Conservation (phyloP, 2,888 invertebrate genomes). For the Melanargia galathea region DNA sequence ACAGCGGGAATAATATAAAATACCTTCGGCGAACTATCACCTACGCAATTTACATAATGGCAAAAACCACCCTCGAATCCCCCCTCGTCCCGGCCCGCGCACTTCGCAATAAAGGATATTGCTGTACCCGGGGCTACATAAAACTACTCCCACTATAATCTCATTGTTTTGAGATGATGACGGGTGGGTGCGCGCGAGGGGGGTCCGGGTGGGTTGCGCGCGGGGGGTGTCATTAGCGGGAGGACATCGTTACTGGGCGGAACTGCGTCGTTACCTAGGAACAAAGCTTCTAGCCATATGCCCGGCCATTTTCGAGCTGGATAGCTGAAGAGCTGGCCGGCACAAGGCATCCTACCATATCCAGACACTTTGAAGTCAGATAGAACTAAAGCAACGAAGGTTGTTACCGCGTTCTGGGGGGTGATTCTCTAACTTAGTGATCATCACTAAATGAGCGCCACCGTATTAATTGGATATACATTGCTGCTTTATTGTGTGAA, state of each 20-base stretch:
- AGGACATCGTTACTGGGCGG: constrained; percentile 72
- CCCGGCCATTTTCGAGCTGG: constrained; percentile 62
- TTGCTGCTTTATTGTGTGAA: too few species aligned
- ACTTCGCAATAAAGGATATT: constrained; percentile 38
- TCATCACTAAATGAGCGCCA: too few species aligned
- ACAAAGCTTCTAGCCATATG: constrained; percentile 69
- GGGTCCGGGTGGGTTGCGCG: constrained; percentile 38
- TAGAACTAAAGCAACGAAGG: too few species aligned
- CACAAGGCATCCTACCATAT: too few species aligned
- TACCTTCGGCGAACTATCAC: constrained; percentile 30
- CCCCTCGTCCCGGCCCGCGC: constrained; percentile 2
- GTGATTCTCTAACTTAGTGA: too few species aligned
- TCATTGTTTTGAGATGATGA: constrained; percentile 58
- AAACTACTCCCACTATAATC: constrained; percentile 51
- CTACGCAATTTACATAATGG: constrained; percentile 40
- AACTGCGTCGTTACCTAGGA: constrained; percentile 71
- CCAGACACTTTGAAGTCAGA: too few species aligned
- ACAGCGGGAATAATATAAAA: constrained; percentile 1
- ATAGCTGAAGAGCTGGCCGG: constrained; percentile 10
- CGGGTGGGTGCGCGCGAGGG: constrained; percentile 39
- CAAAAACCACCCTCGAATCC: constrained; percentile 23
- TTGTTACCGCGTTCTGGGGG: too few species aligned
- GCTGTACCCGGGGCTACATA: constrained; percentile 34
- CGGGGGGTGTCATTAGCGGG: constrained; percentile 61
- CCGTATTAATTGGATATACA: too few species aligned